Evolutionary conservation across 2,888 invertebrate genomes (phyloP), one percentile per base, ranked within the genome.

Genomic region (Maniola hyperantus): DNA sequence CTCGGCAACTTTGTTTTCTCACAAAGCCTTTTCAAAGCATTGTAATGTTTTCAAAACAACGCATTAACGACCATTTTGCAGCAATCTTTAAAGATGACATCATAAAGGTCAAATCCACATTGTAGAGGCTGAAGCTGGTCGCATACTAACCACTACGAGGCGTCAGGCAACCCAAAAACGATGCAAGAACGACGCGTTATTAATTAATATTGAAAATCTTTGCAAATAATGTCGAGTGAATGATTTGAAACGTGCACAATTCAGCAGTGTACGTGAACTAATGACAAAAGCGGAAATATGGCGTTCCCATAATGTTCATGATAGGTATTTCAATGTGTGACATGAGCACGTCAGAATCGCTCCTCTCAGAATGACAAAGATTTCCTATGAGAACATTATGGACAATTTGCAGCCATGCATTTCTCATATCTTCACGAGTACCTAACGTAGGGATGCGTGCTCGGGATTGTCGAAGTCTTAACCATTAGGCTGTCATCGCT

Each of bases 71-170:
- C 11, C 26, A 11, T 4, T 51, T 51, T 20, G 50, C 10, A 26
- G 50, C 11, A 26, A 11, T 51, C 50, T 51, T 51, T 51, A 2
- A 4, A 48, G 15, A 51, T 26, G 26, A 51, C 50, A 26, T 13
- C 26, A 51, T 51, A 51, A 51, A 51, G 50, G 50, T 51, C 50
- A 51, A 51, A 20, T 51, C 11, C 20, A 51, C 50, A 51, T 26
- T 51, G 50, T 51, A 51, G 50, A 51, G 1, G 39, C 39, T 5
- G 18, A 48, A 15, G 5, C 8, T 18, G 48, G 18, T 48, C 48
- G 18, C 18, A 8, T 18, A 48, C 15, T 46, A 18, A 1, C 26
- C 26, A 26, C 26, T 26, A n/a, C n/a, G n/a, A n/a, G 26, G 26
- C 26, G 26, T 26, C 26, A 26, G 26, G 26, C 26, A 26, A 26